Percentiles rank a stretch among this genome's conserved stretches.
These are phyloP conservation scores for Drosophila arawakana DNA, from an alignment of 1,140 invertebrate species.

Conservation along the genomic window DNA sequence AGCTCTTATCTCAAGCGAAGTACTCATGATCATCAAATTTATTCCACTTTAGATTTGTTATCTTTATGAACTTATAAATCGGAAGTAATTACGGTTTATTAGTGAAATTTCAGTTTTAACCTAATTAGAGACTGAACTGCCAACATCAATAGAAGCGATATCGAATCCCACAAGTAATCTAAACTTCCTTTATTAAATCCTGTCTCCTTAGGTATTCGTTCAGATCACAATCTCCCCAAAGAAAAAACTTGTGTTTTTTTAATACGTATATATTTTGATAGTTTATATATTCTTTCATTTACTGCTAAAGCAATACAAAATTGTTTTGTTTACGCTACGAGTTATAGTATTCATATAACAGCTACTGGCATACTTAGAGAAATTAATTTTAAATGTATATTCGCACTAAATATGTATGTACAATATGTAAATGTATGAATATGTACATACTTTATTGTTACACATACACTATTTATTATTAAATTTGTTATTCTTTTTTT, in stretches of 20 bases:
- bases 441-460: slow-evolving; percentile 32
- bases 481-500: not conserved
- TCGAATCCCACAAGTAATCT: too few species aligned
- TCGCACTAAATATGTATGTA: slow-evolving; percentile 55
- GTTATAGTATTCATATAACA: slow-evolving; percentile 43
- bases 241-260: slow-evolving; percentile 30
- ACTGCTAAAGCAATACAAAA: slow-evolving; percentile 69
- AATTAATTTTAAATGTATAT: slow-evolving; percentile 35
- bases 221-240: too few species aligned
- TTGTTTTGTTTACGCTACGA: slow-evolving; percentile 50
- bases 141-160: too few species aligned
- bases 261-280: slow-evolving; percentile 51
- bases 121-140: not conserved
- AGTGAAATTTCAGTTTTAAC: too few species aligned
- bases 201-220: too few species aligned
- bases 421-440: slow-evolving; percentile 34
- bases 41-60: not conserved
- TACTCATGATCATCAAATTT: not conserved
- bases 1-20: not conserved
- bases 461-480: not conserved
- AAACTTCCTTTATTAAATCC: too few species aligned
- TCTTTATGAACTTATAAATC: not conserved
- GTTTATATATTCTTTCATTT: slow-evolving; percentile 39
- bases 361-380: slow-evolving; percentile 59
- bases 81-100: not conserved